Base-by-base conservation (phyloP, 2,113 vertebrate species). In the Irena cyanogastra region DNA sequence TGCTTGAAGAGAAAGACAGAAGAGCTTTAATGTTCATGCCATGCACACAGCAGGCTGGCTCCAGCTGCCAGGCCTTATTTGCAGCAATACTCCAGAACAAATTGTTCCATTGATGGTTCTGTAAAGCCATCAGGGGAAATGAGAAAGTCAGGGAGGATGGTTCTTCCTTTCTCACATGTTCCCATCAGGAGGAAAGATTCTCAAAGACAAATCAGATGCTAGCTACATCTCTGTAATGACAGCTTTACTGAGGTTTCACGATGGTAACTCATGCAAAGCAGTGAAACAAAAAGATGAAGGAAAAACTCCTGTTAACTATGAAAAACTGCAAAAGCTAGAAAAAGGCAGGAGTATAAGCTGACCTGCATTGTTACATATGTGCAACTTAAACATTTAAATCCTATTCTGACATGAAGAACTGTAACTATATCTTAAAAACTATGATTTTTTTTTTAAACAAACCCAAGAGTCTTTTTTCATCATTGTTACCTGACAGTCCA, bases 21-120 rank as follows among this genome's bases (percentile, higher is more conserved):
- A 18, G 52, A 93, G 37, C 69, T 90, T 81, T 92, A 86, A 85
- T 21, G 83, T 37, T 93, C 76, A 71, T 69, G 52, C 85, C 76
- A 68, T 11, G 28, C 80, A 56, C 85, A 89, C 16, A 81, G 44
- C 56, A 92, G 79, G 47, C 44, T 54, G 59, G 85, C 68, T 94
- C 64, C 83, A 94, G 83, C 79, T 92, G 79, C 90, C 93, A 90
- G 85, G 31, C 74, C 61, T 93, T 88, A 60, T 78, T 93, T 93
- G 90, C 61, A 65, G 79, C 78, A 91, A 71, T 23, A 26, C 37
- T 86, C 64, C 93, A 92, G 68, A 93, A 93, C 77, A 95, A 90
- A 86, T 35, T 27, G 64, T 80, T 90, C 26, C 0, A 83, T 3
- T 89, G 78, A 82, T 22, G 56, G 90, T 12, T 78, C 76, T 5